Evolutionary conservation across 2,888 invertebrate genomes (phyloP), one percentile per base, ranked within the genome.

Genomic region (Eristalinus sepulchralis): DNA sequence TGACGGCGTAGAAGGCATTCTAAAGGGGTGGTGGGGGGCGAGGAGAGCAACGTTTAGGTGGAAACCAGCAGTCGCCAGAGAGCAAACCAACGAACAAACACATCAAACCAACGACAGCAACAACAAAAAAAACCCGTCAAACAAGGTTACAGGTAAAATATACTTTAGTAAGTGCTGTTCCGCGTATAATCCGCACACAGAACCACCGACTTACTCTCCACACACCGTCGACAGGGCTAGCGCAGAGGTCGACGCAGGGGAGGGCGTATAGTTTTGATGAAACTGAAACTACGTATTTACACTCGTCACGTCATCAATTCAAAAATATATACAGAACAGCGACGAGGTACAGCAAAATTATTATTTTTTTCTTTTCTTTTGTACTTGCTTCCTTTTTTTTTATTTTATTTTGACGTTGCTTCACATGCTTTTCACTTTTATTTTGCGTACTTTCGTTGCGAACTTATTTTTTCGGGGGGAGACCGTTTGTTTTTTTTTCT

Each of bases 121-220:
- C 88, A 88, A 73, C 67, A 85, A 53, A 53, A 90, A 66, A 88
- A 89, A 91, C 91, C 88, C 82, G 91, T 91, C 91, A 90, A 90
- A 90, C 91, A 89, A 90, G 91, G 90, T 91, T 90, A 90, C 85
- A 82, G 85, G 81, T 90, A 89, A 90, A 89, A 89, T 89, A 89
- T 90, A 90, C 89, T 91, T 27, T 90, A 90, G 90, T 90, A 89
- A 90, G 88, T 83, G 47, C 47, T 47, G 68, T 64, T 88, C 88
- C 78, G 79, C 79, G 57, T 73, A 77, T 83, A 84, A 68, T 83
- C 77, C 87, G 88, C 68, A 78, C 72, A 83, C 78, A 85, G 78
- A 78, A 81, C 47, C 76, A 81, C 47, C 76, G 31, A 75, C 84
- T 85, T 71, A 66, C 71, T 63, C 27, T 27, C 27, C 27, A 78